A percentile compares a stretch with the other conserved stretches of the same genome.
Conservation (phyloP, 2,113 vertebrate genomes). For the Microtus richardsoni region DNA sequence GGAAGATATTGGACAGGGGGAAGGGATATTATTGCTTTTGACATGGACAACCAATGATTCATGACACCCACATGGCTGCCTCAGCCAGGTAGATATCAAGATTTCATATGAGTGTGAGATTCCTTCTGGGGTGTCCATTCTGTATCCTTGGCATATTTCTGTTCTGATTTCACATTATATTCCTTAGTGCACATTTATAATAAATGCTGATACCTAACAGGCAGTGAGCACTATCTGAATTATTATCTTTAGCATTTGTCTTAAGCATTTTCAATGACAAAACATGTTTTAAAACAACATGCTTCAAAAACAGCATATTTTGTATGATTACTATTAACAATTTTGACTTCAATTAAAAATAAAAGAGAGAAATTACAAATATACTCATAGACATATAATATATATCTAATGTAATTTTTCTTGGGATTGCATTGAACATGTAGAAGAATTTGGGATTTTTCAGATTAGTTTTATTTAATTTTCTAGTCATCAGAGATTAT, state of each 20-base stretch:
- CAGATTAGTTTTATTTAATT: constrained; percentile 3
- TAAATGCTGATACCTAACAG: background rate
- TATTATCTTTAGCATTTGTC: background rate
- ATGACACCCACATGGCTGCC: background rate
- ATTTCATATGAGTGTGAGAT: background rate
- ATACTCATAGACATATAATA: background rate
- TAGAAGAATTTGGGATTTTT: constrained; percentile 26
- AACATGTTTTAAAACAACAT: background rate
- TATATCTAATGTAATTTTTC: background rate
- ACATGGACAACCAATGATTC: background rate
- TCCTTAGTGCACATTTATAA: background rate
- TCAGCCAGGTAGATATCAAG: background rate
- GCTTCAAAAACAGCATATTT: background rate
- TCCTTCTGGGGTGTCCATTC: background rate
- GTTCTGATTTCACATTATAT: background rate
- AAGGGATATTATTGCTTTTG: background rate
- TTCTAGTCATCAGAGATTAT: background rate
- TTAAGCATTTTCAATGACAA: background rate
- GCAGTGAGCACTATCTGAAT: no score
- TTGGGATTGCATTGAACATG: background rate
- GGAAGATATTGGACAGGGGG: background rate
- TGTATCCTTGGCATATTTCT: background rate
- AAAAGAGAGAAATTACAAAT: background rate
- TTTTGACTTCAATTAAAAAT: background rate
- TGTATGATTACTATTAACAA: background rate